Percentiles rank a stretch among this genome's conserved stretches.
These are phyloP conservation scores for Caloenas nicobarica DNA, from an alignment of 2,113 vertebrate genomes.

Conservation along the genomic window DNA sequence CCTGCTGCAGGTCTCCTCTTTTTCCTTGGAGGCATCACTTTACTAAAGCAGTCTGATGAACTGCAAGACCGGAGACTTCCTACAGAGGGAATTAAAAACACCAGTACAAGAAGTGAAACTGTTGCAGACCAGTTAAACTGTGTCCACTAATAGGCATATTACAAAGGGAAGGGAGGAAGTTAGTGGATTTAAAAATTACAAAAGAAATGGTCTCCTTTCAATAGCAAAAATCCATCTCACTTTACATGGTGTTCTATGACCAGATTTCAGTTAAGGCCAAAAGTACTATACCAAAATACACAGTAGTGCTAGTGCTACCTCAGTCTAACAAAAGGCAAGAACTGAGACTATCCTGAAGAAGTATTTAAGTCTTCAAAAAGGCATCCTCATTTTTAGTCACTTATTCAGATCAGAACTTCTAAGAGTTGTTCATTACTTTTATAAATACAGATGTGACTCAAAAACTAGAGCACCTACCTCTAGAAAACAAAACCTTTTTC, in stretches of 20 bases:
- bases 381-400: background rate
- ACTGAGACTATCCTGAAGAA: background rate
- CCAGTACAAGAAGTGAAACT: slow-evolving; percentile 66
- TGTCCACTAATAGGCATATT: slow-evolving; percentile 43
- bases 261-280: background rate
- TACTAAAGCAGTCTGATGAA: slow-evolving; percentile 91
- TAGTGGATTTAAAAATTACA: background rate
- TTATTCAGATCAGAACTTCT: background rate
- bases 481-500: background rate
- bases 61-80: slow-evolving; percentile 84
- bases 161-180: slow-evolving; percentile 9
- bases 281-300: background rate
- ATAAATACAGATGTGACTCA: background rate
- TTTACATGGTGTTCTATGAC: background rate
- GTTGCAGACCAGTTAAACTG: slow-evolving; percentile 44
- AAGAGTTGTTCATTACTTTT: background rate
- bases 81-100: slow-evolving; percentile 68
- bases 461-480: background rate
- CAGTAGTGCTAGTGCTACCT: background rate
- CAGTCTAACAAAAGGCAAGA: background rate
- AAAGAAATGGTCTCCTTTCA: slow-evolving; percentile 1
- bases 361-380: background rate
- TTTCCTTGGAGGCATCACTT: slow-evolving; percentile 99
- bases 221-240: slow-evolving; percentile 10
- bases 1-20: slow-evolving; percentile 97